Evolutionary conservation across 1,140 invertebrate genomes (phyloP).

Genomic region (Megalopta genalis): DNA sequence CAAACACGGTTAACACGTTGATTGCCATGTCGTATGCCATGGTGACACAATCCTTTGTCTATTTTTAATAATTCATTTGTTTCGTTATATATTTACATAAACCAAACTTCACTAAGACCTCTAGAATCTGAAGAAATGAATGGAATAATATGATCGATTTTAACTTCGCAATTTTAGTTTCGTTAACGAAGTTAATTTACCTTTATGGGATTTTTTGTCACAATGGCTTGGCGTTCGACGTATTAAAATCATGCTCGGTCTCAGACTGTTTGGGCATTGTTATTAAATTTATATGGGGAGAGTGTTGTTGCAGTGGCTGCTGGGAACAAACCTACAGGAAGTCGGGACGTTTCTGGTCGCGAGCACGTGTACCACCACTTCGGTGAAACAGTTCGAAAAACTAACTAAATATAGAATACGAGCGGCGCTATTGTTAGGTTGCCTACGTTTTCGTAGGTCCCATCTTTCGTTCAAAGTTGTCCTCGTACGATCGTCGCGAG

Average conservation of each 20-base stretch:
- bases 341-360: neutral
- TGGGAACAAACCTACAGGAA: neutral
- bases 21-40: too few relatives aligned
- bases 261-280: neutral
- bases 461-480: conserved; percentile 24
- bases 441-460: conserved; percentile 41
- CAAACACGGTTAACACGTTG: too few relatives aligned
- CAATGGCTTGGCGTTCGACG: too few relatives aligned
- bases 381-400: conserved; percentile 56
- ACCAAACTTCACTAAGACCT: too few relatives aligned
- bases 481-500: neutral
- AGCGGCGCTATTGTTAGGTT: conserved; percentile 57
- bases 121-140: too few relatives aligned
- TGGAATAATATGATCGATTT: too few relatives aligned
- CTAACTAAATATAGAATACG: conserved; percentile 61
- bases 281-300: neutral
- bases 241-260: too few relatives aligned
- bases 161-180: too few relatives aligned
- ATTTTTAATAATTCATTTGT: too few relatives aligned
- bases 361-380: conserved; percentile 23
- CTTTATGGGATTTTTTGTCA: neutral
- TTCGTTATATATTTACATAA: too few relatives aligned
- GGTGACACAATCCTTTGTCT: too few relatives aligned
- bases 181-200: too few relatives aligned
- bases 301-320: neutral